phyloP scores from a whole-genome alignment of 64 coral and sea anemone species.

The Cladopsammia gracilis region DNA sequence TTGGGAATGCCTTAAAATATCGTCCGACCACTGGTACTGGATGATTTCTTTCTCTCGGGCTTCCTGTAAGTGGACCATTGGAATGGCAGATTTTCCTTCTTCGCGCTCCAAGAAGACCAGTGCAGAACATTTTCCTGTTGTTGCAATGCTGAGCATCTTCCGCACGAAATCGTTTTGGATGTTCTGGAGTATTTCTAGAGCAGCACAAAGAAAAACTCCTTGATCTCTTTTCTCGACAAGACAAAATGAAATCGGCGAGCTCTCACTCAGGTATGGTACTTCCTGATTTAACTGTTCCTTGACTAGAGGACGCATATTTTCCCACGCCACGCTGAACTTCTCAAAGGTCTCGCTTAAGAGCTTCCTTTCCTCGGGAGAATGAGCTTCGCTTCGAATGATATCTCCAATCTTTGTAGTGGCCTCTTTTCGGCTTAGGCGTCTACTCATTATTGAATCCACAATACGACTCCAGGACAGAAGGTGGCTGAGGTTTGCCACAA shows the following conservation, averaged over 20 bases:
- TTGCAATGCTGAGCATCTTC: constrained; percentile 70
- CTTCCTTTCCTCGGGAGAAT: background rate
- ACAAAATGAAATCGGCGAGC: constrained; percentile 74
- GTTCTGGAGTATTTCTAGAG: constrained; percentile 63
- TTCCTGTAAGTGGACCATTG: constrained; percentile 79
- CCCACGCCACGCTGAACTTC: constrained; percentile 82
- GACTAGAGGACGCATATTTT: constrained; percentile 55
- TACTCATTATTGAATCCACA: constrained; percentile 69
- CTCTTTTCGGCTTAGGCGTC: constrained; percentile 78
- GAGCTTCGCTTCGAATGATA: constrained; percentile 71
- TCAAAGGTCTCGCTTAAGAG: constrained; percentile 68
- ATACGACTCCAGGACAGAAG: constrained; percentile 83
- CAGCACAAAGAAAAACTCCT: constrained; percentile 70
- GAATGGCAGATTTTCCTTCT: constrained; percentile 20
- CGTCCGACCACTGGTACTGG: constrained; percentile 84
- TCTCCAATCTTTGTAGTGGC: constrained; percentile 67
- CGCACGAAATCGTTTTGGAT: constrained; percentile 87
- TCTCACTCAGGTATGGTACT: constrained; percentile 73
- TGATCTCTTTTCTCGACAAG: constrained; percentile 71
- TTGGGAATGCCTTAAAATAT: constrained; percentile 80
- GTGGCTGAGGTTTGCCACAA: constrained; percentile 55
- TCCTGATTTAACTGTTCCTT: background rate
- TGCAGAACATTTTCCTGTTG: constrained; percentile 71
- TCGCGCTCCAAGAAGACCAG: constrained; percentile 70
- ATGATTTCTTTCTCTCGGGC: constrained; percentile 95